Conservation (phyloP, 1,140 invertebrate species). For the Manduca sexta region DNA sequence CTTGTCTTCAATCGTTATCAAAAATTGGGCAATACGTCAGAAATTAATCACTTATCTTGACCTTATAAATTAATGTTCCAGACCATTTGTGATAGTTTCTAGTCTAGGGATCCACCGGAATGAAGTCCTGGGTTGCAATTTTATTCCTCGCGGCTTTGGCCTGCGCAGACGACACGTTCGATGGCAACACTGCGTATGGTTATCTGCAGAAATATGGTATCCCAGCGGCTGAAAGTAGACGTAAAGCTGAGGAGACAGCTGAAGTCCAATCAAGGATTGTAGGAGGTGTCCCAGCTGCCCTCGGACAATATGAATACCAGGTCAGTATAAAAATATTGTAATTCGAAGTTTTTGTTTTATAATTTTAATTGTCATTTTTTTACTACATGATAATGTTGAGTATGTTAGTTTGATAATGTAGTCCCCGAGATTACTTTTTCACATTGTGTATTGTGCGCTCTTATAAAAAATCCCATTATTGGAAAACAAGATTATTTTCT, state of each 20-base stretch:
- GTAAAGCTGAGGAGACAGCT: conserved; percentile 34
- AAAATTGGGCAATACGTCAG: not conserved
- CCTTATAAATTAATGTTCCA: not conserved
- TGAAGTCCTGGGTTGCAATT: conserved; percentile 10
- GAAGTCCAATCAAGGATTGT: conserved; percentile 23
- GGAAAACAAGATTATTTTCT: too few species aligned
- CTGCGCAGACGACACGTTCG: conserved; percentile 10
- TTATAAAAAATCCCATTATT: too few species aligned
- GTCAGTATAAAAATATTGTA: conserved; percentile 2
- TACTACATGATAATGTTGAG: too few species aligned
- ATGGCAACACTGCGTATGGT: conserved; percentile 24
- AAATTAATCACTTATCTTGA: not conserved
- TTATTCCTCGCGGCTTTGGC: conserved; percentile 12
- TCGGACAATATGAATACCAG: conserved; percentile 17
- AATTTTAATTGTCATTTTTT: too few species aligned
- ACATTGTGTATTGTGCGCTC: too few species aligned
- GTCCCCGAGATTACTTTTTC: too few species aligned
- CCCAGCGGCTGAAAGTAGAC: conserved; percentile 36
- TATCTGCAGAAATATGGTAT: conserved; percentile 37
- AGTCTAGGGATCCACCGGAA: not conserved
- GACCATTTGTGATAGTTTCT: not conserved
- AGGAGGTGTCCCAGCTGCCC: conserved; percentile 24
- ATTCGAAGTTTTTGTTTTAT: too few species aligned
- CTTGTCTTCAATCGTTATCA: not conserved
- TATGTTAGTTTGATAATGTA: too few species aligned